A percentile compares a stretch with the other conserved stretches of the same genome.
Conservation (phyloP, 1,140 invertebrate genomes). For the Euura saliciscinereae region DNA sequence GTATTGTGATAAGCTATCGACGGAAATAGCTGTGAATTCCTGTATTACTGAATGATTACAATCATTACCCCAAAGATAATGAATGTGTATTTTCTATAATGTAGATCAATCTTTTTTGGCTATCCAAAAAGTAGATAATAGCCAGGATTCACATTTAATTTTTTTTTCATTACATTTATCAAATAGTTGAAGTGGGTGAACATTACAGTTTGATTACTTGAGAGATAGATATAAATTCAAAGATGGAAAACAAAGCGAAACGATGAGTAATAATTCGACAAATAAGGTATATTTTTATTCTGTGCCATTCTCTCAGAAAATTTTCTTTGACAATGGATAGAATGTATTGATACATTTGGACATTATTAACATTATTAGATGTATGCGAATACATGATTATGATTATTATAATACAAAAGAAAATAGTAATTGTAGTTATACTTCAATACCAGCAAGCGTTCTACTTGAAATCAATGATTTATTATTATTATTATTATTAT, state of each 20-base stretch:
- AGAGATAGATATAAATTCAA: too few species aligned
- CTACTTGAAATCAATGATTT: not conserved
- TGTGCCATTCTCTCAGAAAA: not conserved
- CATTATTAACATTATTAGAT: not conserved
- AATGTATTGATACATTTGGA: not conserved
- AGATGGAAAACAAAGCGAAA: too few species aligned
- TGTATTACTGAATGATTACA: constrained; percentile 2
- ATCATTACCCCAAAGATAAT: not conserved
- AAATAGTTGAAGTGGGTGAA: too few species aligned
- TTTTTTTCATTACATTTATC: too few species aligned
- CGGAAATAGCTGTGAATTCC: not conserved
- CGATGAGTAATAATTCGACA: too few species aligned
- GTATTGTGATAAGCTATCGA: not conserved
- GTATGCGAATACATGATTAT: too few species aligned
- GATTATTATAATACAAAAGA: too few species aligned
- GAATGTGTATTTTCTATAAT: not conserved
- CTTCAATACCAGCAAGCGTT: not conserved
- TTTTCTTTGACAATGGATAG: too few species aligned
- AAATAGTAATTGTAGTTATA: too few species aligned
- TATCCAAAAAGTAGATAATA: not conserved
- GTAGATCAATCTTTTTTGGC: not conserved
- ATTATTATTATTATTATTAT: too few species aligned
- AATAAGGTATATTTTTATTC: not conserved
- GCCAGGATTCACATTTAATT: too few species aligned
- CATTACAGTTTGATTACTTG: too few species aligned